These are phyloP conservation scores for Melanerpes aurifrons DNA, from an alignment of 2,113 vertebrate genomes.

Conservation along the genomic window DNA sequence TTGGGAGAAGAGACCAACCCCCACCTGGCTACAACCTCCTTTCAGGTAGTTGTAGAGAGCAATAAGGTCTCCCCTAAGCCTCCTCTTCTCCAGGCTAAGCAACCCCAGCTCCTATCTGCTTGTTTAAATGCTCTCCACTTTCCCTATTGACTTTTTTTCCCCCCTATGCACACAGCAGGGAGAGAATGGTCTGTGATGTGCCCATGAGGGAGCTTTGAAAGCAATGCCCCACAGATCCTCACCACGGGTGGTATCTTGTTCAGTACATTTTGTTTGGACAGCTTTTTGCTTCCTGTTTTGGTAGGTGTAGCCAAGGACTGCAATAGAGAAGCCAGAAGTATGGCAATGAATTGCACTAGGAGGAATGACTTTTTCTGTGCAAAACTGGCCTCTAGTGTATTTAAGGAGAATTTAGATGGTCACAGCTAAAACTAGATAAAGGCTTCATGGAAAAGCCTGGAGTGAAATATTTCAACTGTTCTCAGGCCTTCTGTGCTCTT, in stretches of 20 bases:
- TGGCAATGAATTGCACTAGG: not conserved
- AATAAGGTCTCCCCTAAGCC: too few species aligned
- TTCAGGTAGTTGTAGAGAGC: too few species aligned
- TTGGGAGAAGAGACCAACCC: too few species aligned
- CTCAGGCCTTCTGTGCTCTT: not conserved
- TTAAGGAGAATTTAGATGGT: not conserved
- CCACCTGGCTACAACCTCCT: too few species aligned
- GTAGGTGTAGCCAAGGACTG: not conserved
- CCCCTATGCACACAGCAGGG: not conserved
- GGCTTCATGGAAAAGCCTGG: not conserved
- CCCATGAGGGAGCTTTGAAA: not conserved
- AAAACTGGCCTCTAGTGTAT: not conserved
- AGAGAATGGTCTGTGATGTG: not conserved
- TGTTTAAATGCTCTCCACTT: not conserved
- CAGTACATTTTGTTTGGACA: not conserved
- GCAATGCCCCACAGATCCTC: rapidly evolving
- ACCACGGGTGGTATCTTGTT: rapidly evolving
- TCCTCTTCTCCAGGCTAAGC: too few species aligned
- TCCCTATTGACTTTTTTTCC: not conserved
- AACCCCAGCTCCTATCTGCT: not conserved
- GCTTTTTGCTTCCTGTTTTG: not conserved
- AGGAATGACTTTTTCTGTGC: not conserved
- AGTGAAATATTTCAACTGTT: not conserved
- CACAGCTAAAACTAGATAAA: not conserved
- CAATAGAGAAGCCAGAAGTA: not conserved